Evolutionary conservation across 37 sponge, comb jelly and placozoan genomes (phyloP).

Genomic region (Oscarella lobularis): DNA sequence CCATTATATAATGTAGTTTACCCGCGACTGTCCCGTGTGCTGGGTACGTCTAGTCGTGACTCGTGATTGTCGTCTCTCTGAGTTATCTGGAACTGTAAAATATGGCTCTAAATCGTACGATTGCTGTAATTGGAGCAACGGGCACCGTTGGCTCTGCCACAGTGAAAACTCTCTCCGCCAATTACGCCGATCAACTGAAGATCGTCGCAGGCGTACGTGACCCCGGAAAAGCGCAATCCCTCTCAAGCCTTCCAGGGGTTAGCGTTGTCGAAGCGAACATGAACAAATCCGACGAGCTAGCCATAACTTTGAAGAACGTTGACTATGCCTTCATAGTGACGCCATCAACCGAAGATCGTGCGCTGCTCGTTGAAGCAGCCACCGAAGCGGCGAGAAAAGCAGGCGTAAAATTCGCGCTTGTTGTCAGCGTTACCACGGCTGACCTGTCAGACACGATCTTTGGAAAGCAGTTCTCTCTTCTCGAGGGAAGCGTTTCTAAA

Average conservation of each 20-base stretch:
- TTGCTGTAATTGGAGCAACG: conserved; percentile 24
- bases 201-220: conserved; percentile 47
- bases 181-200: conserved; percentile 28
- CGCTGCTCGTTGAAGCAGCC: conserved; percentile 18
- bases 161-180: conserved; percentile 20
- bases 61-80: too few species aligned
- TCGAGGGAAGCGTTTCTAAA: conserved; percentile 15
- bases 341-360: conserved; percentile 27
- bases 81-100: too few species aligned
- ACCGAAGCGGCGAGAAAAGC: conserved; percentile 38
- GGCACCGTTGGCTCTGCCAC: conserved; percentile 47
- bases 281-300: too few species aligned
- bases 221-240: conserved; percentile 40
- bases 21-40: too few species aligned
- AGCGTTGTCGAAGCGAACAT: conserved; percentile 29
- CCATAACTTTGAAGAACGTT: conserved; percentile 20
- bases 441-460: conserved; percentile 23
- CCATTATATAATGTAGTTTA: too few species aligned
- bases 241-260: conserved; percentile 25
- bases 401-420: conserved; percentile 30
- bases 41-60: too few species aligned
- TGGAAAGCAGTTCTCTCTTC: conserved; percentile 16
- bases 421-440: conserved; percentile 18
- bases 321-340: conserved; percentile 34
- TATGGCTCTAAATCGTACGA: too few species aligned